Evolutionary conservation across 2,888 invertebrate genomes (phyloP).

Genomic region (Uropetala carovei): DNA sequence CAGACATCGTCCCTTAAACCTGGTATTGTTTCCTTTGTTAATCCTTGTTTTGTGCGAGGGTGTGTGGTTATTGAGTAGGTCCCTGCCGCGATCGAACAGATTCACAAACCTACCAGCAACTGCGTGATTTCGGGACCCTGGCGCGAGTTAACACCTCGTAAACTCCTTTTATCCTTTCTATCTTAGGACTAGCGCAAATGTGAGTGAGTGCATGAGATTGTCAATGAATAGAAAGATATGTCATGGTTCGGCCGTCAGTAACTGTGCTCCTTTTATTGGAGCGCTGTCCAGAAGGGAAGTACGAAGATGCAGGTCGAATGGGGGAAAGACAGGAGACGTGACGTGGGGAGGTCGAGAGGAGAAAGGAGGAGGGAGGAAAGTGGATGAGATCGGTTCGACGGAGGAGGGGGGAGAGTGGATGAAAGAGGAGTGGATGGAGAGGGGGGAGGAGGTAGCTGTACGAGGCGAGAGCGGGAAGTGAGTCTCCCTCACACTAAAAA

Average conservation of each 20-base stretch:
- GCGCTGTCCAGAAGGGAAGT: neutral
- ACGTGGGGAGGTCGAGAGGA: neutral
- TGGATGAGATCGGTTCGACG: too few species aligned
- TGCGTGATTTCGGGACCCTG: too few species aligned
- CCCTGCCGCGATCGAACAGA: too few species aligned
- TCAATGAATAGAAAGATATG: neutral
- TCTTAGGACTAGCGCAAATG: too few species aligned
- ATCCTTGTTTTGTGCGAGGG: too few species aligned
- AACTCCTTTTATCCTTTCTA: too few species aligned
- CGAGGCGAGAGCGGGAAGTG: neutral
- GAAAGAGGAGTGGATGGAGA: neutral
- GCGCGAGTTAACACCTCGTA: too few species aligned
- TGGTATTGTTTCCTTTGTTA: too few species aligned
- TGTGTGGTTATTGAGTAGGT: too few species aligned
- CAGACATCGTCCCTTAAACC: too few species aligned
- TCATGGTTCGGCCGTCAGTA: neutral
- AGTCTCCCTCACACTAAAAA: conserved; percentile 6
- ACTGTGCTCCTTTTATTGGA: neutral
- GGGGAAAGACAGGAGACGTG: neutral
- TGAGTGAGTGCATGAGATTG: neutral
- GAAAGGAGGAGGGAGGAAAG: neutral
- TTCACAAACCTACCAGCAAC: too few species aligned
- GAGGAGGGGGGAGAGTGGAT: neutral
- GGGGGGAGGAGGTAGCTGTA: neutral
- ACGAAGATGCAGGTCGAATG: neutral